A percentile compares a stretch with the other conserved stretches of the same genome.
Conservation (phyloP, 1,140 invertebrate species). For the Chironomus tepperi region DNA sequence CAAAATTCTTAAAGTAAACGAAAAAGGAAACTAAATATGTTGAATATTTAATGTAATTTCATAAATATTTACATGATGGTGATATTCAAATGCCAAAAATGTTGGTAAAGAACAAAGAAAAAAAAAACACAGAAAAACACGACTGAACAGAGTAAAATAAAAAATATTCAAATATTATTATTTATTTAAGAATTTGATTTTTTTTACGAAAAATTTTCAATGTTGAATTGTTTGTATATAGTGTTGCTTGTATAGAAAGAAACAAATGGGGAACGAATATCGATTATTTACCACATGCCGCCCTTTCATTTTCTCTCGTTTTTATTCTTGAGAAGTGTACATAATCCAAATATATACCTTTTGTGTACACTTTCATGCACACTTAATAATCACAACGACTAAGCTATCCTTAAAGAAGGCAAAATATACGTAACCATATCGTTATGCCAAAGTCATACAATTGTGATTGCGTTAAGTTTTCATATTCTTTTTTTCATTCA, state of each 20-base stretch:
- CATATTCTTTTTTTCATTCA: not conserved
- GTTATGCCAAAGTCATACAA: not conserved
- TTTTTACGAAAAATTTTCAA: not conserved
- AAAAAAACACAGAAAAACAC: not conserved
- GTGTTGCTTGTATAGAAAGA: not conserved
- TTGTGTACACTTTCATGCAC: not conserved
- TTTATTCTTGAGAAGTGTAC: too few relatives aligned
- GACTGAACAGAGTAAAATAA: not conserved
- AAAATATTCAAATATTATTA: conserved; percentile 15
- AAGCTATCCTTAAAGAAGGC: not conserved
- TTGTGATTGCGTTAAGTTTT: not conserved
- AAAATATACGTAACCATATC: not conserved
- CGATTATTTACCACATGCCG: not conserved
- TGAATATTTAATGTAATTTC: conserved; percentile 22
- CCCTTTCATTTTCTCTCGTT: too few relatives aligned
- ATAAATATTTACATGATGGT: conserved; percentile 23
- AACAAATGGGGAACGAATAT: not conserved
- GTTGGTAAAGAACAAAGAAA: not conserved
- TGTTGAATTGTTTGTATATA: not conserved
- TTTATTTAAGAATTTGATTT: conserved; percentile 21
- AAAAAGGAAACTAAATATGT: not conserved
- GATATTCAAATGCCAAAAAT: conserved; percentile 19
- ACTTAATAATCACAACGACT: not conserved
- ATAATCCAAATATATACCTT: not conserved
- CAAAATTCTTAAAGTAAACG: not conserved